These are phyloP conservation scores for Polydrusus tereticollis DNA, from an alignment of 2,888 invertebrate genomes.

Conservation along the genomic window DNA sequence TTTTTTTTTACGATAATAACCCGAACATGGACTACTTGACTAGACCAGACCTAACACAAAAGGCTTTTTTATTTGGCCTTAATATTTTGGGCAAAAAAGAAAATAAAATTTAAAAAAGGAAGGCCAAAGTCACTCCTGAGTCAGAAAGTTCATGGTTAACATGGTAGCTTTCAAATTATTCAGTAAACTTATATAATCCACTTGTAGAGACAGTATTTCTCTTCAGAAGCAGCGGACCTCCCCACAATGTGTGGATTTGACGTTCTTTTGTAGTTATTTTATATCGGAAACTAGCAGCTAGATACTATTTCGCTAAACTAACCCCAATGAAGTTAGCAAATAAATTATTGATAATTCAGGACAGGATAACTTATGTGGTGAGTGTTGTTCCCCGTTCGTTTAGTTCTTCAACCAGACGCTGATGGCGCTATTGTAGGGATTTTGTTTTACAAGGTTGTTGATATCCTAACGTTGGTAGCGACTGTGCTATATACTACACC, in stretches of 20 bases:
- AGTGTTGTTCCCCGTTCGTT: too few relatives aligned
- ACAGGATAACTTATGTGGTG: too few relatives aligned
- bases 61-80: too few relatives aligned
- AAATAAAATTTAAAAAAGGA: neutral
- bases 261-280: neutral
- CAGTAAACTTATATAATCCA: constrained; percentile 7
- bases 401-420: too few relatives aligned
- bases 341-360: neutral
- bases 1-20: too few relatives aligned
- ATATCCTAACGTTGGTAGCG: too few relatives aligned
- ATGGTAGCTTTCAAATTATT: constrained; percentile 3
- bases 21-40: too few relatives aligned
- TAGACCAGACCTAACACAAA: too few relatives aligned
- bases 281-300: neutral
- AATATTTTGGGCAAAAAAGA: neutral
- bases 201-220: neutral
- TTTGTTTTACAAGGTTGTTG: too few relatives aligned
- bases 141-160: constrained; percentile 10
- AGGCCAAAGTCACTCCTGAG: constrained; percentile 14
- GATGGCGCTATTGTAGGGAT: too few relatives aligned
- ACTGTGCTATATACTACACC: too few relatives aligned
- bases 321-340: neutral
- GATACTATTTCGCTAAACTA: neutral
- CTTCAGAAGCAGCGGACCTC: constrained; percentile 11
- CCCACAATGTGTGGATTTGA: neutral